phyloP scores from a whole-genome alignment of 2,888 invertebrate species.

The Latheticus oryzae region DNA sequence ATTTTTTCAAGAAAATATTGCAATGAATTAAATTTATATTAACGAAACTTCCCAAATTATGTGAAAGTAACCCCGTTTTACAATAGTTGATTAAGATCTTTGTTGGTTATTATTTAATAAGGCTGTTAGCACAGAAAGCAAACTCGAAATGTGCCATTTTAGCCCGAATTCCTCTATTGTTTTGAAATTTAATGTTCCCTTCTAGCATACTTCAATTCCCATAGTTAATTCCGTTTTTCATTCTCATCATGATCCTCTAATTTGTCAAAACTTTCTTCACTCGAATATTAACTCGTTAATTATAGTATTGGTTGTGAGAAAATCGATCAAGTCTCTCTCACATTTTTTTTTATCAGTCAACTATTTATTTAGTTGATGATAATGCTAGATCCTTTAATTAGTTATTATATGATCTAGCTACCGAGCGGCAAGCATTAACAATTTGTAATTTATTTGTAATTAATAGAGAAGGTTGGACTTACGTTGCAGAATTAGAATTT shows the following conservation, averaged over 20 bases:
- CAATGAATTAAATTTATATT: no score
- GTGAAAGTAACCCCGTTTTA: no score
- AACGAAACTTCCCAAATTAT: no score
- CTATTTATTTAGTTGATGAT: conserved; percentile 41
- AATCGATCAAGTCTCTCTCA: conserved; percentile 33
- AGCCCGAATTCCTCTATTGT: no score
- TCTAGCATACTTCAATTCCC: no score
- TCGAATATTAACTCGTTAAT: conserved; percentile 41
- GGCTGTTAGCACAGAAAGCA: no score
- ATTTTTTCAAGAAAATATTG: no score
- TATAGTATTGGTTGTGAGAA: conserved; percentile 34
- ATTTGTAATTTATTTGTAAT: conserved; percentile 44
- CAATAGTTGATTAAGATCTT: no score
- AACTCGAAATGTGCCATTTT: no score
- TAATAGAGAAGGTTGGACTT: conserved; percentile 40
- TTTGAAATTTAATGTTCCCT: no score
- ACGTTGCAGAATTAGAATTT: conserved; percentile 34
- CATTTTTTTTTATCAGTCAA: conserved; percentile 35
- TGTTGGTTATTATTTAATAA: no score
- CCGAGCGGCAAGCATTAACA: conserved; percentile 40
- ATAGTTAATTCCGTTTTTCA: no score
- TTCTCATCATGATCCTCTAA: conserved; percentile 29
- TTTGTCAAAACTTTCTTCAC: conserved; percentile 37
- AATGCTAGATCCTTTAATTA: conserved; percentile 48
- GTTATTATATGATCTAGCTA: conserved; percentile 46